These are phyloP conservation scores for Parazoanthus swiftii DNA, from an alignment of 92 coral and sea anemone genomes.

Conservation along the genomic window DNA sequence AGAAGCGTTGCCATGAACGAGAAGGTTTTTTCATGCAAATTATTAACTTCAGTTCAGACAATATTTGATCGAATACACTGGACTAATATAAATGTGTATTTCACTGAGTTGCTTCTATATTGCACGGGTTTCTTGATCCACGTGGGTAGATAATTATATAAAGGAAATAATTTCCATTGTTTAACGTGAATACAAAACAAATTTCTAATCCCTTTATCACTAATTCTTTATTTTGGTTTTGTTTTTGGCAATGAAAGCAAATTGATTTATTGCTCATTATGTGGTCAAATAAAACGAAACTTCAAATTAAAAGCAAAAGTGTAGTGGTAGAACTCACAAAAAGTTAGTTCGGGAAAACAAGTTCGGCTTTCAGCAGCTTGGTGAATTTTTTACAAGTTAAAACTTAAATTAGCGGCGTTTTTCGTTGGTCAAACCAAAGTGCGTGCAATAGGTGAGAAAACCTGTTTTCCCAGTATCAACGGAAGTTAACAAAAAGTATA, in stretches of 20 bases:
- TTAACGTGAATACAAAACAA: conserved; percentile 24
- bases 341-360: background rate
- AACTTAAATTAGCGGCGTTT: background rate
- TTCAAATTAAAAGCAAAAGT: background rate
- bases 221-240: conserved; percentile 29
- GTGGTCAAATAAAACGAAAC: conserved; percentile 8
- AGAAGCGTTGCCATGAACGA: conserved; percentile 5
- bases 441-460: background rate
- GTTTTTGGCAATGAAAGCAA: conserved; percentile 30
- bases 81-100: background rate
- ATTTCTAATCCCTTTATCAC: conserved; percentile 22
- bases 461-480: background rate
- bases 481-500: background rate
- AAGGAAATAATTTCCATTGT: conserved; percentile 23
- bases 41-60: background rate
- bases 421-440: background rate
- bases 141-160: conserved; percentile 14
- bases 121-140: conserved; percentile 24
- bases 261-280: conserved; percentile 38
- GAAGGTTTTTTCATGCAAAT: conserved; percentile 39
- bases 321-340: background rate
- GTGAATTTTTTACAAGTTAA: background rate
- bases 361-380: background rate
- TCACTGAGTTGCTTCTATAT: conserved; percentile 24
- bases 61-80: background rate